Conservation (phyloP, 2,797 vertebrate species). For the Hydrolagus colliei region DNA sequence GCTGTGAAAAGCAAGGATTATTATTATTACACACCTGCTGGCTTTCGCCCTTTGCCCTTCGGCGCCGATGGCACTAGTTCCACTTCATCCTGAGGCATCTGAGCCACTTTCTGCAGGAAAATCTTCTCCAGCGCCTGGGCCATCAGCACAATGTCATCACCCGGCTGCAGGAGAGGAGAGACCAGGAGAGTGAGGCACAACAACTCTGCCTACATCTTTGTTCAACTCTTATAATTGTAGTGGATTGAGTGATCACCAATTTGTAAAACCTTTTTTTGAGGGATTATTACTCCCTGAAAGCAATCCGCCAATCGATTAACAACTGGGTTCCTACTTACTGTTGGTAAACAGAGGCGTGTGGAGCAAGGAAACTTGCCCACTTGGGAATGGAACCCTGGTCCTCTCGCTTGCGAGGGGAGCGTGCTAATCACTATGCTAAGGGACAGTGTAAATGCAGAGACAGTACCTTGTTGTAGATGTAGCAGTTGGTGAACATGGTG, state of each 20-base stretch:
- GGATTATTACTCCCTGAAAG: too few species aligned
- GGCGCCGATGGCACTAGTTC: conserved; percentile 69
- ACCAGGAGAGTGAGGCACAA: background rate
- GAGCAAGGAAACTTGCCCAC: too few species aligned
- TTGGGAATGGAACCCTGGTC: too few species aligned
- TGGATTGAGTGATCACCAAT: too few species aligned
- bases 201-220: conserved; percentile 27
- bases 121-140: conserved; percentile 92
- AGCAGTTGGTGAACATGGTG: conserved; percentile 98
- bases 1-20: too few species aligned
- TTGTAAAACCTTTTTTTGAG: too few species aligned
- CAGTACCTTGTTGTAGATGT: conserved; percentile 94
- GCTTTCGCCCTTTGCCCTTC: conserved; percentile 77
- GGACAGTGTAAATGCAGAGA: background rate
- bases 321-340: too few species aligned
- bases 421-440: too few species aligned
- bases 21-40: conserved; percentile 35
- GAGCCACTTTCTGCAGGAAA: conserved; percentile 84
- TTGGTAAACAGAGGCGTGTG: too few species aligned
- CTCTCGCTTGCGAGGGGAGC: too few species aligned
- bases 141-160: conserved; percentile 97
- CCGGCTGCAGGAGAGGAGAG: conserved; percentile 64
- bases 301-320: too few species aligned
- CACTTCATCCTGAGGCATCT: conserved; percentile 83
- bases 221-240: background rate